Percentiles rank a stretch among this genome's conserved stretches.
These are phyloP conservation scores for Brachionus angularis DNA, from an alignment of 1,140 invertebrate species.

Conservation along the genomic window DNA sequence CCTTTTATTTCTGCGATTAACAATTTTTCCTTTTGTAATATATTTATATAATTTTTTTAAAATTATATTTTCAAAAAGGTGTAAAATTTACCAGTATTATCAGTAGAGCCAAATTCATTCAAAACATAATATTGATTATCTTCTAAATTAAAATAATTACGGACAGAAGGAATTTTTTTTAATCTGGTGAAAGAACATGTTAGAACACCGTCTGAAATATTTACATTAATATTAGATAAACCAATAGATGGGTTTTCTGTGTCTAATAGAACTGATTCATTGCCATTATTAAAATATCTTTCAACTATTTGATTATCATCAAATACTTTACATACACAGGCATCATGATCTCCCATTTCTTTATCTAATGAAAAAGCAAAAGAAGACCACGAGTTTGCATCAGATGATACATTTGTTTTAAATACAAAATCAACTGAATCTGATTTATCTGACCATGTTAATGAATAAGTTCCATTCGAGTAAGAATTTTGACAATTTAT, in stretches of 20 bases:
- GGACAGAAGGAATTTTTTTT: background rate
- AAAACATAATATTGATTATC: constrained; percentile 11
- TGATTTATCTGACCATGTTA: constrained; percentile 5
- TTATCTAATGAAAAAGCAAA: constrained; percentile 14
- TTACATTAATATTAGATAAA: background rate
- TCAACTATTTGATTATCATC: background rate
- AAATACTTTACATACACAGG: background rate
- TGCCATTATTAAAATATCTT: background rate
- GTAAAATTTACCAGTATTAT: background rate
- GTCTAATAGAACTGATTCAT: background rate
- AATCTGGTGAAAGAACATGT: constrained; percentile 3
- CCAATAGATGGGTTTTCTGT: background rate
- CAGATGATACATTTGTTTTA: background rate
- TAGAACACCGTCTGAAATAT: background rate
- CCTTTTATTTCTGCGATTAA: too few relatives aligned
- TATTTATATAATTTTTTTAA: too few relatives aligned
- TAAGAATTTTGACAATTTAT: too few relatives aligned
- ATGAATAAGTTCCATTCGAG: background rate
- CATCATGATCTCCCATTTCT: constrained; percentile 27
- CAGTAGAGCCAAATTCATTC: background rate
- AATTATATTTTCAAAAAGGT: too few relatives aligned
- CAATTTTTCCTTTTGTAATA: too few relatives aligned
- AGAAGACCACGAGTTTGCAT: background rate
- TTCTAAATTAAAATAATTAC: constrained; percentile 17
- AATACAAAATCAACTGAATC: constrained; percentile 16